These are phyloP conservation scores for Athalia circularis DNA, from an alignment of 2,888 invertebrate genomes.

Conservation along the genomic window DNA sequence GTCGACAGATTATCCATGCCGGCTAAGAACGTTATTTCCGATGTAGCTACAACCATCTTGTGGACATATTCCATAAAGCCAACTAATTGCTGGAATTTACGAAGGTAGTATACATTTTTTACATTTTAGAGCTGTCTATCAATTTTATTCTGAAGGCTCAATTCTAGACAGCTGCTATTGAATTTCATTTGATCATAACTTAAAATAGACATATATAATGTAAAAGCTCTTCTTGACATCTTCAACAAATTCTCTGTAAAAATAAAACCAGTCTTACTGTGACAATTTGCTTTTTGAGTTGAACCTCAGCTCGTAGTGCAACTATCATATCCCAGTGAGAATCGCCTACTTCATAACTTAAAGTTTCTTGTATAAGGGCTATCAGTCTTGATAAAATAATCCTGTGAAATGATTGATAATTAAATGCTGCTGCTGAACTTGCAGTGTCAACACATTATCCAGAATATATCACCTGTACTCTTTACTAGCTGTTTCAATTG, in stretches of 20 bases:
- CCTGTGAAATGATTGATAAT: slow-evolving; percentile 54
- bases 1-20: slow-evolving; percentile 69
- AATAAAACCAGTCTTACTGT: slow-evolving; percentile 57
- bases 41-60: slow-evolving; percentile 67
- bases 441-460: slow-evolving; percentile 12
- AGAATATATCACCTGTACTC: slow-evolving; percentile 66
- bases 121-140: slow-evolving; percentile 15
- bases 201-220: slow-evolving; percentile 27
- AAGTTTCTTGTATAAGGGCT: slow-evolving; percentile 62
- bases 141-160: too few species aligned
- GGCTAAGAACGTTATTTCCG: slow-evolving; percentile 65
- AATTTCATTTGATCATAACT: slow-evolving; percentile 3
- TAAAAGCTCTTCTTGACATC: too few species aligned
- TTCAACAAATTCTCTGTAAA: slow-evolving; percentile 2
- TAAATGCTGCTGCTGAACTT: not conserved
- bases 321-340: slow-evolving; percentile 67
- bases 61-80: slow-evolving; percentile 67
- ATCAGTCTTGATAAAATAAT: slow-evolving; percentile 62
- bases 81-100: slow-evolving; percentile 60
- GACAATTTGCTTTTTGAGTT: slow-evolving; percentile 64
- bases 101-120: slow-evolving; percentile 38
- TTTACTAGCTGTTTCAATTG: slow-evolving; percentile 64
- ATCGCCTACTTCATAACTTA: slow-evolving; percentile 60
- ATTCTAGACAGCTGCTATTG: not conserved
- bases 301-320: slow-evolving; percentile 61